These are phyloP conservation scores for Trachelipus rathkii DNA, from an alignment of 1,140 invertebrate species.

Conservation along the genomic window DNA sequence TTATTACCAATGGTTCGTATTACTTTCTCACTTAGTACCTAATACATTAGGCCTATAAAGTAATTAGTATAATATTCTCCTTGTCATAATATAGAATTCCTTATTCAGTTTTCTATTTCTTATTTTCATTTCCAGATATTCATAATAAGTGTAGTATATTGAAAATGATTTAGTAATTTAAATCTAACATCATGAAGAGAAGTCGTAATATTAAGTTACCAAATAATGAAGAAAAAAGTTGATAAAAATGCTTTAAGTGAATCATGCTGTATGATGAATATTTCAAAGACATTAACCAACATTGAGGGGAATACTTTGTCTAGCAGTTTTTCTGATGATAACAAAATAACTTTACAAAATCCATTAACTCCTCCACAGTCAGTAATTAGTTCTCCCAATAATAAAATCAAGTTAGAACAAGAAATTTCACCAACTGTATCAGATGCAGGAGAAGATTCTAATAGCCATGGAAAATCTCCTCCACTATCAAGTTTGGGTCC, in stretches of 20 bases:
- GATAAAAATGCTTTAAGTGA: slow-evolving; percentile 9
- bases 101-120: no score
- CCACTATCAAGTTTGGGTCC: background rate
- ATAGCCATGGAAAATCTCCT: background rate
- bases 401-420: background rate
- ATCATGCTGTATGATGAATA: slow-evolving; percentile 5
- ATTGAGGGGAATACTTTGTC: background rate
- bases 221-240: slow-evolving; percentile 11
- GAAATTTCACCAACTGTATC: background rate
- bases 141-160: no score
- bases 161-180: no score
- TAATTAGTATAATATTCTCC: no score
- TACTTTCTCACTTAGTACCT: no score
- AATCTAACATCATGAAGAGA: no score
- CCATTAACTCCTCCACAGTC: background rate
- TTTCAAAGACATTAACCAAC: background rate
- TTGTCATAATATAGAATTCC: no score
- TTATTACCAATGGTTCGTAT: no score
- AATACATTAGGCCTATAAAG: no score
- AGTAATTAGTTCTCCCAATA: background rate
- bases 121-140: no score
- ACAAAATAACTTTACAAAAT: background rate
- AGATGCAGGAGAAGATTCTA: background rate
- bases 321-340: background rate
- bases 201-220: background rate